Base-by-base conservation (phyloP, 37 sponge, comb jelly and placozoan genomes). In the Theonella swinhoei region DNA sequence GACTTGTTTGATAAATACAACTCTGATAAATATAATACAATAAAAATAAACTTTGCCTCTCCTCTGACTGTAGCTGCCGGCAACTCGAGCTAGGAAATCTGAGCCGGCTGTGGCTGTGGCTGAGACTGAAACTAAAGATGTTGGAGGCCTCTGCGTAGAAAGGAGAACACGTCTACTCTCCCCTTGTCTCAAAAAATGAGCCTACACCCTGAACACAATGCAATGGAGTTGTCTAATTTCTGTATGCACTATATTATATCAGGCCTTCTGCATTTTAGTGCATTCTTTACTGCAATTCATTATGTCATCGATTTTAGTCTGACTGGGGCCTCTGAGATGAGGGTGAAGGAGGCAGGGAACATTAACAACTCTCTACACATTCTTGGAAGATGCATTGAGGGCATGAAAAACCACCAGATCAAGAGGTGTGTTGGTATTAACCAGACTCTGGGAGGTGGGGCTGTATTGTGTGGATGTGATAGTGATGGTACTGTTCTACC, bases 281-380 rank as follows among this genome's bases (percentile, higher is more conserved):
- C n/a, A n/a, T n/a, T n/a, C n/a, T n/a, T n/a, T n/a, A n/a, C n/a
- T n/a, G n/a, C n/a, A n/a, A n/a, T n/a, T n/a, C n/a, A n/a, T n/a
- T n/a, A n/a, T n/a, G n/a, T n/a, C 32, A 37, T 65, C 36, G 7
- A 17, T 60, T 68, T 29, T 60, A 5, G 28, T 41, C 70, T 9
- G 85, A 93, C 97, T 0, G 78, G 90, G 25, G 93, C 91, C 38
- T 64, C 34, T 29, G 95, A 93, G n/a, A 62, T 66, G 62, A 71
- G 94, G 34, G 39, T 92, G 54, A 94, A 83, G 74, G 98, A 97
- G 69, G 95, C 98, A 8, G 95, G 98, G 7, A 91, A 89, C 86
- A 97, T 97, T 82, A 97, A 97, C 85, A 88, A 72, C 40, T 94
- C 98, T 0, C 91, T 97, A 9, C 86, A 88, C 30, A 81, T 81